These are phyloP conservation scores for Mylabris phalerata DNA, from an alignment of 1,140 invertebrate species.

Conservation along the genomic window DNA sequence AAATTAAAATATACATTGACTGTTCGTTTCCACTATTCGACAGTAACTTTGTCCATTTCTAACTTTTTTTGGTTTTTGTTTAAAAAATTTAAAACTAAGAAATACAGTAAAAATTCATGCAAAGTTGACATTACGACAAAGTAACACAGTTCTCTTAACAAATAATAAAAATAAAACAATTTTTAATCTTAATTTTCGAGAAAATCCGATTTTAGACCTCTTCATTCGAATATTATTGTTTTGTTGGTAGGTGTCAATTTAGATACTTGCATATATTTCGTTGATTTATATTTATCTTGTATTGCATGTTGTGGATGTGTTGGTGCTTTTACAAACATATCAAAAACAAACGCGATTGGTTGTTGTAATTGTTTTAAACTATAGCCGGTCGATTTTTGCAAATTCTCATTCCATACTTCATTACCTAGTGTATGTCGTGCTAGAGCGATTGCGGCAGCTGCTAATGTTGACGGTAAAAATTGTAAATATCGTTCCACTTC, in stretches of 20 bases:
- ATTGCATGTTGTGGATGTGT: conserved; percentile 72
- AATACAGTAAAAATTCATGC: too few relatives aligned
- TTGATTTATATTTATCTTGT: conserved; percentile 36
- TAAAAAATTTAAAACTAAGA: too few relatives aligned
- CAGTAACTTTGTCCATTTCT: too few relatives aligned
- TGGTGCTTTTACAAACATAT: conserved; percentile 59
- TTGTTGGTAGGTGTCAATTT: conserved; percentile 23
- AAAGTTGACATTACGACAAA: too few relatives aligned
- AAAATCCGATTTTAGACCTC: not conserved
- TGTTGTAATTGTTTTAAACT: conserved; percentile 57
- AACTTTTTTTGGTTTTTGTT: too few relatives aligned
- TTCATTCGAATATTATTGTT: conserved; percentile 12
- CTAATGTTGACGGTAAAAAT: conserved; percentile 78
- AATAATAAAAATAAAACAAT: too few relatives aligned
- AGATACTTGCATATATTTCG: conserved; percentile 33
- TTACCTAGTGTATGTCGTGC: conserved; percentile 64
- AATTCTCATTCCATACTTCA: conserved; percentile 56
- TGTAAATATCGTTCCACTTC: conserved; percentile 80
- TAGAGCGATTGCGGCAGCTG: conserved; percentile 73
- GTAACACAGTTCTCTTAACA: too few relatives aligned
- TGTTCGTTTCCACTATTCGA: too few relatives aligned
- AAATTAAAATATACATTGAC: too few relatives aligned
- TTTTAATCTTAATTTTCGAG: too few relatives aligned
- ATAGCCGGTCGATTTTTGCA: conserved; percentile 63
- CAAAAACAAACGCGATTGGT: conserved; percentile 61